phyloP scores from a whole-genome alignment of 2,797 vertebrate species.

The Cuniculus paca region DNA sequence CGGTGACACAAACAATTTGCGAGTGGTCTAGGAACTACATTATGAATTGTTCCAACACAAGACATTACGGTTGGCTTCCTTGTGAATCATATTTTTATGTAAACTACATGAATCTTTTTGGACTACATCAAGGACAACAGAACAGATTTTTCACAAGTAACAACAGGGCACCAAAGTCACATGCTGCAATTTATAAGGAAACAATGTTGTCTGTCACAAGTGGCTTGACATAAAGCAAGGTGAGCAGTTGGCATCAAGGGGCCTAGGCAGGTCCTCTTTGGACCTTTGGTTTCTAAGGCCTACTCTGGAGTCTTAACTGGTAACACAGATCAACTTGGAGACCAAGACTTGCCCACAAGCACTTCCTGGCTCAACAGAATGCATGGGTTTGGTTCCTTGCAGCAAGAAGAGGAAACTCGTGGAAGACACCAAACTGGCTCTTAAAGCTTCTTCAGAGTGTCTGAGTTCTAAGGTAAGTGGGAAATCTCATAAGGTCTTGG shows the following conservation, averaged over 20 bases:
- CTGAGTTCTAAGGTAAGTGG: constrained; percentile 40
- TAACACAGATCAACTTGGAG: constrained; percentile 61
- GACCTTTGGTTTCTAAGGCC: constrained; percentile 57
- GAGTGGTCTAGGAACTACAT: constrained; percentile 91
- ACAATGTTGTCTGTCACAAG: constrained; percentile 81
- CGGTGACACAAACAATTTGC: constrained; percentile 90
- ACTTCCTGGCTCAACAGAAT: constrained; percentile 53
- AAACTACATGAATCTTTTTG: constrained; percentile 92
- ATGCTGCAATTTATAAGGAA: constrained; percentile 95
- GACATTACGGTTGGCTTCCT: constrained; percentile 81
- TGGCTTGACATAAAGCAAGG: constrained; percentile 72
- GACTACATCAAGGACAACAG: constrained; percentile 96
- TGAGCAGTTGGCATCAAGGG: constrained; percentile 78
- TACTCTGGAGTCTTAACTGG: constrained; percentile 44
- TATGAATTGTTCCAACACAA: constrained; percentile 89
- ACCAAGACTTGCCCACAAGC: constrained; percentile 43
- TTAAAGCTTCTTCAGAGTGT: constrained; percentile 37
- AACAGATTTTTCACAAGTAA: constrained; percentile 96
- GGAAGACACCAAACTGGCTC: constrained; percentile 61
- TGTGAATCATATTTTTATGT: constrained; percentile 85
- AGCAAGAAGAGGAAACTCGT: constrained; percentile 48
- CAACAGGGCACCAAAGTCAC: constrained; percentile 97
- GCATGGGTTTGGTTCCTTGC: constrained; percentile 36
- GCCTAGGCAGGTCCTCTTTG: background rate
- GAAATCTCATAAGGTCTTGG: constrained; percentile 13